Evolutionary conservation across 2,888 invertebrate species (phyloP), one percentile per base, ranked within the genome.

Genomic region (Idaea aversata): DNA sequence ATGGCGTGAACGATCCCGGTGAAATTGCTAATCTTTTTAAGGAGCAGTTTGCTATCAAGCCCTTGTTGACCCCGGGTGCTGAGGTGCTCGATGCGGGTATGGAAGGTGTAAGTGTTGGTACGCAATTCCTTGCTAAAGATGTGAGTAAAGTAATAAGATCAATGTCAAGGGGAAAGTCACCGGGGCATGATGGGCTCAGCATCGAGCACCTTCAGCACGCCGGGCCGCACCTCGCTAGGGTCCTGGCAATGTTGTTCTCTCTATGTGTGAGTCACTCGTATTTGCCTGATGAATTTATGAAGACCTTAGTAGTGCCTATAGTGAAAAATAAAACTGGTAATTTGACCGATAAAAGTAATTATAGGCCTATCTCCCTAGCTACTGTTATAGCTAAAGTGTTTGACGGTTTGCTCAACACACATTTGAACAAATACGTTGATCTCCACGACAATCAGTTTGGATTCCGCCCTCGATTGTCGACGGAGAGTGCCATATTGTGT

Each of bases 351-450:
- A 25, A 25, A 25, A 25, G 25, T 25, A 25, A 25, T 3, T 25
- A 25, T 25, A 25, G 25, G 3, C 76, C 75, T 0, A 75, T 75
- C 1, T 77, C 76, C 0, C 62, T 76, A 3, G 75, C 74, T 13
- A 75, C 72, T 0, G 61, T 69, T 25, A 25, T 25, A 25, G 25
- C 1, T 25, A 25, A 25, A 2, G 25, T 25, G 25, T 25, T 25
- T 25, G 73, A 72, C 58, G 59, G 72, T 38, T 0, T 75, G 69
- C 66, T 75, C 62, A 25, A 25, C 25, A 25, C 25, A 25, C 25
- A 25, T 25, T 25, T 25, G 25, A 25, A 25, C 25, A 25, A 25
- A 25, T 25, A 25, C 25, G 25, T 25, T 25, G 25, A 25, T 25
- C 25, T 25, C 25, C 25, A 25, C 25, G 25, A 25, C 25, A 25